Evolutionary conservation across 2,888 invertebrate genomes (phyloP), one percentile per base, ranked within the genome.

Genomic region (Coecobrya sp.): DNA sequence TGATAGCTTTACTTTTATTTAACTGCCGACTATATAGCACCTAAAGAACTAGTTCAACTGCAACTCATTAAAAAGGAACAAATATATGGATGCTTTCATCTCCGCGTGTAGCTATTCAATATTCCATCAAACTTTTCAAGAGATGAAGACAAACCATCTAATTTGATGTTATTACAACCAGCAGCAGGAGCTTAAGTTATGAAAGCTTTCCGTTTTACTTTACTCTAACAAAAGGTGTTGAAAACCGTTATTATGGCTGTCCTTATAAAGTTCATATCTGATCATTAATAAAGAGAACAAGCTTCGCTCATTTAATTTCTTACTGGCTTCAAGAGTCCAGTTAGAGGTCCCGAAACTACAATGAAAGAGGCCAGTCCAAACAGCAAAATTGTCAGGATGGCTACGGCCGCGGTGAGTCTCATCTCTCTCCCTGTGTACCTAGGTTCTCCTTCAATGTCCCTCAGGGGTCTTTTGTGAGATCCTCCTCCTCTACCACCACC

Each of bases 311-410:
- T 1, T 62, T 62, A 8, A 13, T 81, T 19, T 22, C 93, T 94
- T 91, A 94, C 94, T 62, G 93, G 86, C 30, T 89, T 79, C 22
- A 94, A 87, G 42, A 94, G 89, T 25, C 93, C 86, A 19, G 94
- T 86, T 84, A 94, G 84, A 42, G 93, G 94, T 62, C 94, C 93
- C 30, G 93, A 91, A 30, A 93, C 93, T 36, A 90, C 87, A 68
- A 93, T 82, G 85, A 93, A 93, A 59, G 89, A 86, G n/a, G 91
- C 73, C 22, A 94, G 92, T 49, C 93, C 94, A 84, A 94, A 94
- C 70, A 91, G 86, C 4, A 92, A 45, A 59, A 94, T 89, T 62
- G 93, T 90, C 13, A 94, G 81, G 59, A 94, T 87, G 52, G 93
- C 92, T 86, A 93, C 92, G 86, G 90, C 84, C 16, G 93, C 86